Percentiles rank a stretch among this genome's conserved stretches.
These are phyloP conservation scores for Menura novaehollandiae DNA, from an alignment of 2,113 vertebrate genomes.

Conservation along the genomic window DNA sequence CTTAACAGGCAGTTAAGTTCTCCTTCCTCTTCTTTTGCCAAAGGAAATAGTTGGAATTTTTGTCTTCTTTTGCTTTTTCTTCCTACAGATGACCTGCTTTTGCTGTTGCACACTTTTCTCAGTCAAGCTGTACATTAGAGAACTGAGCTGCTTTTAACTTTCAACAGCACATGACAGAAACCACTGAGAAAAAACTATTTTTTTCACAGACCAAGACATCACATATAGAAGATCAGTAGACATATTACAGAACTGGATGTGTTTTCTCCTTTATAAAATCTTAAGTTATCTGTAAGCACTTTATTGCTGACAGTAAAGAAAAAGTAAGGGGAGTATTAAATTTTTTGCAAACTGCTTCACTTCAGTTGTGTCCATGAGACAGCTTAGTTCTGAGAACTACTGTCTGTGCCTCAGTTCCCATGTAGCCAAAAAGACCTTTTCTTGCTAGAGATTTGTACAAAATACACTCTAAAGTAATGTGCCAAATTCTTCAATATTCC, in stretches of 20 bases:
- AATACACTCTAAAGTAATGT: not conserved
- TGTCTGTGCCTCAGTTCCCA: not conserved
- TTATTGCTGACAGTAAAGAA: not conserved
- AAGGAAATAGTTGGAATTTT: not conserved
- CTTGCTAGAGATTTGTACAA: not conserved
- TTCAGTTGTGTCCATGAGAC: not conserved
- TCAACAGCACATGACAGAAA: not conserved
- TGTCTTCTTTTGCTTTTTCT: not conserved
- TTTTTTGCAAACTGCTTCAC: not conserved
- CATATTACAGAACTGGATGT: not conserved
- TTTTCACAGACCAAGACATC: not conserved
- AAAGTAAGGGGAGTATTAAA: not conserved
- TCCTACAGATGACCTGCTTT: not conserved
- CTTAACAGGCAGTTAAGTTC: not conserved
- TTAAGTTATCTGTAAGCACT: not conserved
- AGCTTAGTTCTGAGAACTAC: not conserved
- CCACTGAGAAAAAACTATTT: accelerated
- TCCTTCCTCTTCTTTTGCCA: not conserved
- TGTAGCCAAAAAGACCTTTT: not conserved
- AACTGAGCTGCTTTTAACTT: not conserved
- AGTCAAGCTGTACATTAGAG: not conserved
- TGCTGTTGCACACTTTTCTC: not conserved
- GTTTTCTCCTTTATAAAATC: not conserved
- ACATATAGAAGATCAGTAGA: not conserved
- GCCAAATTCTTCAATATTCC: not conserved